A percentile compares a stretch with the other conserved stretches of the same genome.
phyloP scores from a whole-genome alignment of 30 jellyfish, hydroid and myxozoan genomes.

The Nemopilema nomurai region DNA sequence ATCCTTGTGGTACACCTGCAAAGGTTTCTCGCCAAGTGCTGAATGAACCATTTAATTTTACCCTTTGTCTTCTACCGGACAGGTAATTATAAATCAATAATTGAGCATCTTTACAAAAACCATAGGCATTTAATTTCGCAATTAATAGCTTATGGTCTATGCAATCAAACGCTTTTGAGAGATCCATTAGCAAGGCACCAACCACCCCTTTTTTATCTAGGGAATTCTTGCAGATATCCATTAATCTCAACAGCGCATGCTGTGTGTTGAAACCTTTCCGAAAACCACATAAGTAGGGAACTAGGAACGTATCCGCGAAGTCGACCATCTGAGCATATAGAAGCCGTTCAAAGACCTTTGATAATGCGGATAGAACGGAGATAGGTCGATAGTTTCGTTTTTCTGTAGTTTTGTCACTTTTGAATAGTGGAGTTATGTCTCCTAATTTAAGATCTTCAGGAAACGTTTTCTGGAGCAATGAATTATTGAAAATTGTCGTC shows the following conservation, averaged over 20 bases:
- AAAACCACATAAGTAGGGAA: constrained; percentile 20
- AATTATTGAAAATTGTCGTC: too few species aligned
- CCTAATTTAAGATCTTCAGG: too few species aligned
- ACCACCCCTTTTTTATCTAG: constrained; percentile 25
- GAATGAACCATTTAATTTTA: constrained; percentile 21
- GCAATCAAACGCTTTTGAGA: constrained; percentile 54
- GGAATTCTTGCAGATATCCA: constrained; percentile 17
- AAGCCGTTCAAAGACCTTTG: constrained; percentile 21
- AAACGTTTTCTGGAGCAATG: too few species aligned
- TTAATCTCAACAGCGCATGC: constrained; percentile 17
- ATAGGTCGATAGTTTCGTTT: constrained; percentile 38
- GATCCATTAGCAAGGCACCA: constrained; percentile 21
- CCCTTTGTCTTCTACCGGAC: constrained; percentile 8
- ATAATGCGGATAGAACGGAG: constrained; percentile 35
- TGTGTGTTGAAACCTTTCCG: constrained; percentile 26
- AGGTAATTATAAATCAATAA: constrained; percentile 20
- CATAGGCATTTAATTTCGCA: constrained; percentile 47
- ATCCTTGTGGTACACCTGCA: constrained; percentile 40
- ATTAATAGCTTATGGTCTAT: constrained; percentile 30
- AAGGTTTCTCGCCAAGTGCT: constrained; percentile 11
- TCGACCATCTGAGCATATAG: constrained; percentile 7
- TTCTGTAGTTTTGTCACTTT: too few species aligned
- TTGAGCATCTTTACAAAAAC: constrained; percentile 21
- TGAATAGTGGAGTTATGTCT: too few species aligned
- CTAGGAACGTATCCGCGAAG: constrained; percentile 16